These are phyloP conservation scores for Napeogenes sylphis DNA, from an alignment of 2,888 invertebrate genomes.

Conservation along the genomic window DNA sequence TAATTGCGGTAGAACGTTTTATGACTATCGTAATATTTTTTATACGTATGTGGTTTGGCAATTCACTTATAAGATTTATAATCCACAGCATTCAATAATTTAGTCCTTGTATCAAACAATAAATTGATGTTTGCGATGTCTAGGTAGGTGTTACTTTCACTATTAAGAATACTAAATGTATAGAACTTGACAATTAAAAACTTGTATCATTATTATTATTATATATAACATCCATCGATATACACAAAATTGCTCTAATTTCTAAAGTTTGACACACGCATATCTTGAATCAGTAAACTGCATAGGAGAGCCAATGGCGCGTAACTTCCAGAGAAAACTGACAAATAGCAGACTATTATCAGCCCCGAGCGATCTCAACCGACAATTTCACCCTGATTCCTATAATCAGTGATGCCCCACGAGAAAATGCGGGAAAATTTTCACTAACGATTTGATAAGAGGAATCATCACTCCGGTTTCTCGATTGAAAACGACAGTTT, in stretches of 20 bases:
- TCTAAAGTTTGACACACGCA: constrained; percentile 20
- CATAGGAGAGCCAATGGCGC: constrained; percentile 51
- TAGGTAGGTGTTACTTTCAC: too few species aligned
- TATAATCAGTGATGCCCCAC: constrained; percentile 65
- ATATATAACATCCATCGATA: background rate
- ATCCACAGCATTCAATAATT: too few species aligned
- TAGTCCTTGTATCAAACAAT: too few species aligned
- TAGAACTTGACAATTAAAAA: too few species aligned
- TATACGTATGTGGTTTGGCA: too few species aligned
- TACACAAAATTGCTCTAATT: constrained; percentile 9
- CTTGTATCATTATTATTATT: too few species aligned
- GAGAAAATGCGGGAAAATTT: constrained; percentile 77
- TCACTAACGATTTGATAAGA: constrained; percentile 74
- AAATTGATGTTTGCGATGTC: too few species aligned
- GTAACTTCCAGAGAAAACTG: constrained; percentile 74
- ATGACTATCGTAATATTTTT: background rate
- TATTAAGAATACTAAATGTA: too few species aligned
- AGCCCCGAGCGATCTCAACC: constrained; percentile 61
- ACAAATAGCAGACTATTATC: constrained; percentile 70
- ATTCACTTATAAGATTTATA: too few species aligned
- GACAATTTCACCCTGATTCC: constrained; percentile 74
- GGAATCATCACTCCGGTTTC: constrained; percentile 67
- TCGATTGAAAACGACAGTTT: constrained; percentile 73
- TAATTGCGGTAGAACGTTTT: constrained; percentile 20
- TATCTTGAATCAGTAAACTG: constrained; percentile 23